Evolutionary conservation across 2,797 vertebrate species (phyloP).

Genomic region (Balearica regulorum): DNA sequence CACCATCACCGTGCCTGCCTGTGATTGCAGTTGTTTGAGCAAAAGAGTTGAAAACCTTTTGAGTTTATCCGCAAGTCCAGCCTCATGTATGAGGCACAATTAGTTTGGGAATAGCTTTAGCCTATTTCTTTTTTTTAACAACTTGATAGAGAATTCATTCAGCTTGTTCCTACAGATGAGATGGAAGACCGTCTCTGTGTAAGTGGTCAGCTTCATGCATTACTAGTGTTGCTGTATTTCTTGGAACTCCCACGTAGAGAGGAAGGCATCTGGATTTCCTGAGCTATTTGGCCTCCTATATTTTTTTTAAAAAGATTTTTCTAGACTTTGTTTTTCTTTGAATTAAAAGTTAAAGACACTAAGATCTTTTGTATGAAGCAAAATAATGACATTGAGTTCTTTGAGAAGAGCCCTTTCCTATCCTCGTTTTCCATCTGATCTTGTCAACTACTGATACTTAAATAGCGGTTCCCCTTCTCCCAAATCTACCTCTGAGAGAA

Average conservation of each 20-base stretch:
- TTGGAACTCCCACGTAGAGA: neutral
- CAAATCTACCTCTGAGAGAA: neutral
- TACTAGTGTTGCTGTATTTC: neutral
- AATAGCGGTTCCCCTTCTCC: neutral
- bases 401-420: neutral
- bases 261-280: neutral
- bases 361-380: neutral
- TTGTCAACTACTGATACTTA: neutral
- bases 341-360: neutral
- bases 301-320: neutral
- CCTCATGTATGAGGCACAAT: neutral
- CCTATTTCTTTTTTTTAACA: neutral
- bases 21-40: neutral
- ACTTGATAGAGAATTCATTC: neutral
- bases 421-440: neutral
- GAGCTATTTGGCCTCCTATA: neutral
- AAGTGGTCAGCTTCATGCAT: neutral
- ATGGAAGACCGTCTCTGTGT: neutral
- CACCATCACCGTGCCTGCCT: accelerated
- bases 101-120: neutral
- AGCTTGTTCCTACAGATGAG: neutral
- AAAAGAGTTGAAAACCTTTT: neutral
- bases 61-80: neutral
- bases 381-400: neutral
- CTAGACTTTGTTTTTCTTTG: neutral